These are phyloP conservation scores for Eulemur mongoz DNA, from an alignment of 2,797 vertebrate genomes.

Conservation along the genomic window DNA sequence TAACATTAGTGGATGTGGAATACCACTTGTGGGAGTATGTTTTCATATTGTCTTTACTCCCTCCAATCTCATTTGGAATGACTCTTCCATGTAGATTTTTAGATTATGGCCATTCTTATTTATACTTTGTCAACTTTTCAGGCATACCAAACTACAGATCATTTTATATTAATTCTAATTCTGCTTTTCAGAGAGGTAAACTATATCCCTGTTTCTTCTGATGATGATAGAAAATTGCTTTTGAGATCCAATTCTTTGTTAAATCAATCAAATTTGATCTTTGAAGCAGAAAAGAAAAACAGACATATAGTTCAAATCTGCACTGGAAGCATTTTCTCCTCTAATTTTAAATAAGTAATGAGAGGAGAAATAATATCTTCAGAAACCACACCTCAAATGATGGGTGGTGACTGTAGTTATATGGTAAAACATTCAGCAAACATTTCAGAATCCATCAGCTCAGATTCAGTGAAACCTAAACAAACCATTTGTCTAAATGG, in stretches of 20 bases:
- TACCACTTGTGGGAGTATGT: not conserved
- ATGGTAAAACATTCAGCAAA: slow-evolving; percentile 63
- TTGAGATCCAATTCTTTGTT: slow-evolving; percentile 20
- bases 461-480: slow-evolving; percentile 33
- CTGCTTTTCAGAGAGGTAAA: slow-evolving; percentile 37
- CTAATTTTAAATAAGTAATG: slow-evolving; percentile 53
- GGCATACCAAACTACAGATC: not conserved
- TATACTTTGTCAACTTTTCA: slow-evolving; percentile 34
- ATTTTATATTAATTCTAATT: slow-evolving; percentile 30
- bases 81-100: not conserved
- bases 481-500: slow-evolving; percentile 31
- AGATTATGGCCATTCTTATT: slow-evolving; percentile 39
- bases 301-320: slow-evolving; percentile 34
- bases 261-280: slow-evolving; percentile 49
- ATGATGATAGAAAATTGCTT: not conserved
- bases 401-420: slow-evolving; percentile 23
- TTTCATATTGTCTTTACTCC: slow-evolving; percentile 44
- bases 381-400: slow-evolving; percentile 52
- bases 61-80: slow-evolving; percentile 26
- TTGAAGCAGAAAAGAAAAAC: slow-evolving; percentile 14
- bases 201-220: not conserved
- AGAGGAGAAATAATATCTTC: slow-evolving; percentile 51
- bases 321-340: slow-evolving; percentile 35
- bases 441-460: slow-evolving; percentile 57
- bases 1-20: not conserved